A percentile compares a stretch with the other conserved stretches of the same genome.
phyloP scores from a whole-genome alignment of 2,888 invertebrate species.

The Ochropleura leucogaster region DNA sequence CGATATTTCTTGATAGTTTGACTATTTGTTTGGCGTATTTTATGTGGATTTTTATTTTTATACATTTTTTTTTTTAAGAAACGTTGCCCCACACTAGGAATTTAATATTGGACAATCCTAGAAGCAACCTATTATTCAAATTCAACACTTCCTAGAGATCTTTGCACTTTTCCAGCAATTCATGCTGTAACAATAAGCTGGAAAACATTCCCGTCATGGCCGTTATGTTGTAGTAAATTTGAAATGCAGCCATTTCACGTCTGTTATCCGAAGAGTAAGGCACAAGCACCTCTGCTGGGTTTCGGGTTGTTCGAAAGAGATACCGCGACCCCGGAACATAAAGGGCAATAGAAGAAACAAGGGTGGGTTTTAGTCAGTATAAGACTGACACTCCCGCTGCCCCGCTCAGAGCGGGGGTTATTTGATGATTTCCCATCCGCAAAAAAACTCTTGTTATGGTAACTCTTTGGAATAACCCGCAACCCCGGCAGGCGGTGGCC shows the following conservation, averaged over 20 bases:
- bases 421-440: too few relatives aligned
- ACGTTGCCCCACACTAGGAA: too few relatives aligned
- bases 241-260: neutral
- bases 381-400: too few relatives aligned
- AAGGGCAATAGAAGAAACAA: too few relatives aligned
- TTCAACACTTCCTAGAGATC: conserved; percentile 7
- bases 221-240: neutral
- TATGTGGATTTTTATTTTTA: too few relatives aligned
- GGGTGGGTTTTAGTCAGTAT: too few relatives aligned
- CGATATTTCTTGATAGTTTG: neutral
- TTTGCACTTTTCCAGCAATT: conserved; percentile 42
- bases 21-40: neutral
- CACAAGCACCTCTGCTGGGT: neutral
- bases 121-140: neutral
- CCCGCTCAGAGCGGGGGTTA: too few relatives aligned
- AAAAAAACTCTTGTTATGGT: too few relatives aligned
- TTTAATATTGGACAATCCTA: neutral
- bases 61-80: neutral
- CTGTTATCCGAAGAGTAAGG: neutral
- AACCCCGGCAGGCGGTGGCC: too few relatives aligned
- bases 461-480: too few relatives aligned
- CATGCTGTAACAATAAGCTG: conserved; percentile 44
- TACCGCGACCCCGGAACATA: too few relatives aligned
- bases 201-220: conserved; percentile 28
- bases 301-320: too few relatives aligned